Evolutionary conservation across 2,797 vertebrate genomes (phyloP), one percentile per base, ranked within the genome.

Genomic region (Craterocephalus amniculus): DNA sequence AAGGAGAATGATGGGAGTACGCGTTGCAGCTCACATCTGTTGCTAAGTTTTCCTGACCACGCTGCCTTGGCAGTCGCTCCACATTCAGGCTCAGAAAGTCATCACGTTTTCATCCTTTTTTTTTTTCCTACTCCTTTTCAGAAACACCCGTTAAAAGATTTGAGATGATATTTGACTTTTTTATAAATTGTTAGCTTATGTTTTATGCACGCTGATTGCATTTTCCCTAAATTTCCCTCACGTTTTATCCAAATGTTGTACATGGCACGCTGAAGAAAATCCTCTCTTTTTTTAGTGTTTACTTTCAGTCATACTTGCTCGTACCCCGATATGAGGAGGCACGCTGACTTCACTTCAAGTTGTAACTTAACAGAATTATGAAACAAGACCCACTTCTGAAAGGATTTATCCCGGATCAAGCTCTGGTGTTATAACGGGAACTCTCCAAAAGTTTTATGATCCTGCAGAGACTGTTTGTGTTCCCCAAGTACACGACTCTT

Each of bases 21-120:
- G 68, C 20, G 7, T 60, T 67, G 73, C 70, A 60, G 52, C 27
- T 83, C 90, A 93, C 94, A 95, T 95, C 93, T 96, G 93, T 79
- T 91, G 91, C 83, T 68, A 88, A 77, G 84, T 93, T 93, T 94
- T 92, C 81, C 70, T 74, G 67, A 69, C 70, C 90, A 86, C 92
- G 93, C 87, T 91, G 91, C 76, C 55, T 74, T 74, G 58, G 59
- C 49, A 32, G 55, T 62, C 48, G 65, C 84, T 93, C 91, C 89
- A 94, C 81, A 31, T 70, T 51, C 11, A 38, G 22, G 52, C 67
- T 67, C 8, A 40, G 16, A 32, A 59, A 40, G 32, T 38, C 61
- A 20, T 16, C 24, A 35, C 55, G 29, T 18, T 66, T 52, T 18
- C 12, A 26, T 6, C 35, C 45, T 4, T 49, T 22, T 56, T 36